These are phyloP conservation scores for Diuraphis noxia DNA, from an alignment of 1,140 invertebrate genomes.

Conservation along the genomic window DNA sequence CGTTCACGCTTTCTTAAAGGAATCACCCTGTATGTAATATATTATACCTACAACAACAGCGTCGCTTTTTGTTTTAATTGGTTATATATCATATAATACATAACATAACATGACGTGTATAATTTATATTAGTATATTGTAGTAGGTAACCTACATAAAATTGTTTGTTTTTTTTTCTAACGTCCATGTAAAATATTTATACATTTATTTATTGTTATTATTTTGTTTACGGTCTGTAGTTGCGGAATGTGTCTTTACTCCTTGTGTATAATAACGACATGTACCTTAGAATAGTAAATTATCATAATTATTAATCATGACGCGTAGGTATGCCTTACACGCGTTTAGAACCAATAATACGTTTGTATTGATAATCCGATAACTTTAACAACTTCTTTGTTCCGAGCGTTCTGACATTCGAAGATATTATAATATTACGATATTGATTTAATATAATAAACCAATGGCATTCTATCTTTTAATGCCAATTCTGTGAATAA, in stretches of 20 bases:
- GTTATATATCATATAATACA: neutral
- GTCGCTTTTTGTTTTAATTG: neutral
- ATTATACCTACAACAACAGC: neutral
- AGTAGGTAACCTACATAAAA: too few species aligned
- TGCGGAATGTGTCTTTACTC: neutral
- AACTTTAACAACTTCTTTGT: neutral
- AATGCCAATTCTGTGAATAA: neutral
- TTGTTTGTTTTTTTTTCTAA: neutral
- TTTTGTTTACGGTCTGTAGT: neutral
- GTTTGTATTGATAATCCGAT: neutral
- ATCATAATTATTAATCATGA: neutral
- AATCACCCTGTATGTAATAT: neutral
- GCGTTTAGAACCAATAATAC: neutral
- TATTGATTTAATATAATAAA: neutral
- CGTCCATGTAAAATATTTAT: neutral
- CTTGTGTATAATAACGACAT: neutral
- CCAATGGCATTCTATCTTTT: too few species aligned
- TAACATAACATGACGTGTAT: neutral
- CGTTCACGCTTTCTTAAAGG: neutral
- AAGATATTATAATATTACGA: neutral
- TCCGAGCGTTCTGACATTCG: neutral
- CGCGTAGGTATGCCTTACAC: neutral
- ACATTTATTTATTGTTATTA: neutral
- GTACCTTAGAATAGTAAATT: neutral
- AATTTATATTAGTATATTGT: neutral